phyloP scores from a whole-genome alignment of 2,888 invertebrate species.

The Lasioglossum figueresi region DNA sequence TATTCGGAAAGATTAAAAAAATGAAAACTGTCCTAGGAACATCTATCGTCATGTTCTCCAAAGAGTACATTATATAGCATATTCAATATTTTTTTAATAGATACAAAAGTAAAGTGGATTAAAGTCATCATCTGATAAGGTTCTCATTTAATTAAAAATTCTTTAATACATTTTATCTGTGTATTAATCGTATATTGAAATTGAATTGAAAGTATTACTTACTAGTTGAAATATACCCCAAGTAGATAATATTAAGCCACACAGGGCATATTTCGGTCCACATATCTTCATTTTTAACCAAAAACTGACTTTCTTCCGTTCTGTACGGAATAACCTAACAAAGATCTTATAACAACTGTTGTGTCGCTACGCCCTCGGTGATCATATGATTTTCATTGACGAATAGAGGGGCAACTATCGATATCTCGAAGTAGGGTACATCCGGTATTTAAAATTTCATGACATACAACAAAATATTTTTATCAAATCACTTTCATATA shows the following conservation, averaged over 20 bases:
- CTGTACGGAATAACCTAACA: constrained; percentile 47
- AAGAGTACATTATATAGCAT: background rate
- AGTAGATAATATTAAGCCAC: constrained; percentile 94
- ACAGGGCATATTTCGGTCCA: constrained; percentile 96
- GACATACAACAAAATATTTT: background rate
- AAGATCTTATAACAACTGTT: constrained; percentile 26
- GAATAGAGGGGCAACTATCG: constrained; percentile 40
- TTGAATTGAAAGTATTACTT: constrained; percentile 81
- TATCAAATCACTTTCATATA: background rate
- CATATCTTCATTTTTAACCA: constrained; percentile 89
- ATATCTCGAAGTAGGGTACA: constrained; percentile 47
- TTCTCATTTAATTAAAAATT: background rate
- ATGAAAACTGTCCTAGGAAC: background rate
- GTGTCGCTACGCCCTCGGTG: constrained; percentile 58
- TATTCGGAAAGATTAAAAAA: background rate
- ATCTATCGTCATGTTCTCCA: background rate
- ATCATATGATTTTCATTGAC: constrained; percentile 62
- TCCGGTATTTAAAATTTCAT: constrained; percentile 48
- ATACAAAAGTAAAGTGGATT: background rate
- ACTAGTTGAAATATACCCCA: constrained; percentile 98
- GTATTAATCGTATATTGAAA: background rate
- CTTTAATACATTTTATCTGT: background rate
- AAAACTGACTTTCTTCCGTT: constrained; percentile 13
- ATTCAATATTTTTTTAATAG: background rate
- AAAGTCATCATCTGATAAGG: background rate